Conservation (phyloP, 2,888 invertebrate species). For the Dolichomitus sp. region DNA sequence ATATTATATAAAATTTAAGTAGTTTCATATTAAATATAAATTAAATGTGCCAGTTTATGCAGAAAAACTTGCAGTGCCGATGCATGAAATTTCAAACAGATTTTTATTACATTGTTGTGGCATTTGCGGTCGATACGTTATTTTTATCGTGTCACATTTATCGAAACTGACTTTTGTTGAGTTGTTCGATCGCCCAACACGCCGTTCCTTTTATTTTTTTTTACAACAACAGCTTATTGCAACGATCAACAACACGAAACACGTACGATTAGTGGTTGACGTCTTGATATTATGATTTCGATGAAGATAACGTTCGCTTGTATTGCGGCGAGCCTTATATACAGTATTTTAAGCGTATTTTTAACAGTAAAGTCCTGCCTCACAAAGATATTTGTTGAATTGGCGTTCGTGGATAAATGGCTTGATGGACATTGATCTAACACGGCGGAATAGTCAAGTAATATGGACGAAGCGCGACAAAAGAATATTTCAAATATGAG, state of each 20-base stretch:
- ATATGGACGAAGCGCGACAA: too few species aligned
- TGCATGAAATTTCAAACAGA: too few species aligned
- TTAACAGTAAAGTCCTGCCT: constrained; percentile 8
- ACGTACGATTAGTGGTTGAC: constrained; percentile 31
- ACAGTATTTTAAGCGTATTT: constrained; percentile 61
- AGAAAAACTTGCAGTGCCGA: too few species aligned
- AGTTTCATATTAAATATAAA: too few species aligned
- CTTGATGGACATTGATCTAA: background rate
- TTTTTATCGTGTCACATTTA: background rate
- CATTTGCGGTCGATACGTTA: too few species aligned
- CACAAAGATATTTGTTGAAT: background rate
- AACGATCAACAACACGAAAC: background rate
- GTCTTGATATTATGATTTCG: constrained; percentile 24
- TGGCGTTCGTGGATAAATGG: background rate
- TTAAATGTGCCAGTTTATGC: too few species aligned
- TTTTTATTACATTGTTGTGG: too few species aligned
- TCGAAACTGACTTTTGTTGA: constrained; percentile 13
- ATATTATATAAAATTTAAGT: too few species aligned
- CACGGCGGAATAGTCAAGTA: background rate
- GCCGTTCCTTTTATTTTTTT: background rate
- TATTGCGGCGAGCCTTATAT: constrained; percentile 33
- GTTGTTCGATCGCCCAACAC: constrained; percentile 6
- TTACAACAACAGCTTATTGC: background rate
- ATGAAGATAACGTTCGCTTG: constrained; percentile 41
- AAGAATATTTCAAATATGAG: too few species aligned